Conservation (phyloP, 23 tunicate genomes). For the Diplosoma virens region DNA sequence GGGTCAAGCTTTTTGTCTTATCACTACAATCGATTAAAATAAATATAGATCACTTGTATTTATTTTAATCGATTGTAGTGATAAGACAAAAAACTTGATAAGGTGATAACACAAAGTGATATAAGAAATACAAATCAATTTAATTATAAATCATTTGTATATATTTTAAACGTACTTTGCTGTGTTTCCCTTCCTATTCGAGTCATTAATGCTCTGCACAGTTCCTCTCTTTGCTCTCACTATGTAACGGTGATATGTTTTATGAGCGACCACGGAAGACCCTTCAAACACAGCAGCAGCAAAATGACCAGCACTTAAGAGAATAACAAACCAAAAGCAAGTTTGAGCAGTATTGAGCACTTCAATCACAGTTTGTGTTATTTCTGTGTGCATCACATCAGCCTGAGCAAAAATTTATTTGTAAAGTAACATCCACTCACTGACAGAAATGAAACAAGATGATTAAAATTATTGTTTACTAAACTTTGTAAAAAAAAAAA, state of each 20-base stretch:
- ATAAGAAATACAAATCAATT: not conserved
- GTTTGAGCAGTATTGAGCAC: not conserved
- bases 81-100: too few species aligned
- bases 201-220: conserved; percentile 73
- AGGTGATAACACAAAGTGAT: too few species aligned
- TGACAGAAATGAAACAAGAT: too few species aligned
- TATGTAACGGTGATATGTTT: conserved; percentile 87
- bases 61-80: too few species aligned
- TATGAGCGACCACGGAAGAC: conserved; percentile 38
- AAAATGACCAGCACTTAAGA: conserved; percentile 83
- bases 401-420: too few species aligned
- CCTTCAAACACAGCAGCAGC: conserved; percentile 84
- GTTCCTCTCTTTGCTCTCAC: conserved; percentile 93
- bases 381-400: not conserved
- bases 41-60: too few species aligned
- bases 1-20: too few species aligned
- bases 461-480: not conserved
- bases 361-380: not conserved
- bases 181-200: conserved; percentile 7
- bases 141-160: not conserved
- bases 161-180: conserved; percentile 40
- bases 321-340: conserved; percentile 37
- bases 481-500: not conserved
- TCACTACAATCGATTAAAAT: too few species aligned
- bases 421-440: too few species aligned